A percentile compares a stretch with the other conserved stretches of the same genome.
phyloP scores from a whole-genome alignment of 2,113 vertebrate species.

The Hypomesus transpacificus region DNA sequence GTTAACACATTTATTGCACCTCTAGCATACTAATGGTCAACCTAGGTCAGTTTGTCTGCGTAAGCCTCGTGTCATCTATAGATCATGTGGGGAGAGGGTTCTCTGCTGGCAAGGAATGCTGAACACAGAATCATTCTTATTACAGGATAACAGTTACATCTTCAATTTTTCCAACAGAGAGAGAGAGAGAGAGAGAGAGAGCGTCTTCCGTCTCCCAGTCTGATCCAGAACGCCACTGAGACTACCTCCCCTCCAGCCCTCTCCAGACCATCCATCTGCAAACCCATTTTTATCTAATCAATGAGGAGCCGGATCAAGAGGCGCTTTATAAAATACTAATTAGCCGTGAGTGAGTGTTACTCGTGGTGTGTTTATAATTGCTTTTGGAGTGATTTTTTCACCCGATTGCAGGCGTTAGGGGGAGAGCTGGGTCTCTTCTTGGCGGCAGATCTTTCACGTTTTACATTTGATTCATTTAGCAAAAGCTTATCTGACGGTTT shows the following conservation, averaged over 20 bases:
- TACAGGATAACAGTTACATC: no score
- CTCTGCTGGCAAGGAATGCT: no score
- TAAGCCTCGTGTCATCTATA: no score
- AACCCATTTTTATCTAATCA: conserved; percentile 10
- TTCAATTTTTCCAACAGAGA: no score
- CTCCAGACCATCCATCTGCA: background rate
- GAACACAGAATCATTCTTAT: no score
- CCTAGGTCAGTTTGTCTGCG: no score
- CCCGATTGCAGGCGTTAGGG: conserved; percentile 6
- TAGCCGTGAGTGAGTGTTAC: conserved; percentile 1
- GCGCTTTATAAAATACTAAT: conserved; percentile 8
- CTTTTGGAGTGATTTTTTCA: conserved; percentile 24
- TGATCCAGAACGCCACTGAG: background rate
- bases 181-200: background rate
- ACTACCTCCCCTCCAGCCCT: background rate
- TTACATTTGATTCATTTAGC: no score
- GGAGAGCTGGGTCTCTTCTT: background rate
- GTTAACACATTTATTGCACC: no score
- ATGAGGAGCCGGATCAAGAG: background rate
- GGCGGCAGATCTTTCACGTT: background rate
- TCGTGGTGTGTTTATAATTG: conserved; percentile 20
- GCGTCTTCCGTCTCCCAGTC: background rate
- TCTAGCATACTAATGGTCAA: no score
- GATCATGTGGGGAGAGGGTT: no score
- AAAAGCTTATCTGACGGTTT: no score